A percentile compares a stretch with the other conserved stretches of the same genome.
phyloP scores from a whole-genome alignment of 2,113 vertebrate species.

The Cervus canadensis region DNA sequence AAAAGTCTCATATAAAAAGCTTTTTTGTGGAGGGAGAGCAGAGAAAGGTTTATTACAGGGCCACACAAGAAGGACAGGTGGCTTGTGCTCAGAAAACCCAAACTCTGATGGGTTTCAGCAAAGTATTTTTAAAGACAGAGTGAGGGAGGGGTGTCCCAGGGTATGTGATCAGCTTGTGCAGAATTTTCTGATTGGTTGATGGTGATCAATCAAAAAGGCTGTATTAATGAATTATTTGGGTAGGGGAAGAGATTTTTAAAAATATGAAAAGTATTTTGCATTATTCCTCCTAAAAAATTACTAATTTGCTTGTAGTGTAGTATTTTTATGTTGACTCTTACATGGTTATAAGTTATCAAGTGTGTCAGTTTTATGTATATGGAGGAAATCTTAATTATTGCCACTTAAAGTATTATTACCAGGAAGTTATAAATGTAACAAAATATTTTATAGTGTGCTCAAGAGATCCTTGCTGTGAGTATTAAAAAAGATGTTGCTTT shows the following conservation, averaged over 20 bases:
- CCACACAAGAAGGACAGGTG: background rate
- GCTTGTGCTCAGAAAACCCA: background rate
- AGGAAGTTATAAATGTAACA: background rate
- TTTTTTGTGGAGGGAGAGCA: background rate
- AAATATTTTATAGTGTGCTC: background rate
- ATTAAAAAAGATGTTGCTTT: conserved; percentile 47
- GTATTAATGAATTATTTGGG: background rate
- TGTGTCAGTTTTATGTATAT: background rate
- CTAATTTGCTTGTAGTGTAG: background rate
- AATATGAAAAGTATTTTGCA: background rate
- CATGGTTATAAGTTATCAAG: background rate
- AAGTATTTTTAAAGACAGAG: background rate
- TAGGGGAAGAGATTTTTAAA: background rate
- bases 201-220: background rate
- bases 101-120: background rate
- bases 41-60: background rate
- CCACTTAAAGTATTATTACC: background rate
- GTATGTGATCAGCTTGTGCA: background rate
- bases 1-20: background rate
- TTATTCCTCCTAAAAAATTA: background rate
- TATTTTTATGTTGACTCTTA: background rate
- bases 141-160: background rate
- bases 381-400: conserved; percentile 15
- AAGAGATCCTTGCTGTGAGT: conserved; percentile 19
- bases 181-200: background rate